Evolutionary conservation across 2,797 vertebrate genomes (phyloP), one percentile per base, ranked within the genome.

Genomic region (Salmo trutta): DNA sequence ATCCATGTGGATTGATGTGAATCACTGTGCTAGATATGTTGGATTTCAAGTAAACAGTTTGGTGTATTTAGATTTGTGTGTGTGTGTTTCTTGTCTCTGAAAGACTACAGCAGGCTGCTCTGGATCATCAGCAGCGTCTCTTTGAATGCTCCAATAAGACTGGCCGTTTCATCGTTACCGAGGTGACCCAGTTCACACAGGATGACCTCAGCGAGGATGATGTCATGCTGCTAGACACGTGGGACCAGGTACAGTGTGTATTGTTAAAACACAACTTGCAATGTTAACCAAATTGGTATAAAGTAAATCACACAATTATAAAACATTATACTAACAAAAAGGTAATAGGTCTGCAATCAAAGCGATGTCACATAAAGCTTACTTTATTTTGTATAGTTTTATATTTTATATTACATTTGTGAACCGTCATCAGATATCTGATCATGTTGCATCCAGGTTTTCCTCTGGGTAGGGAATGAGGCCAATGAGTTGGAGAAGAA

Each of bases 71-170:
- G 6, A 17, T 6, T 19, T 5, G 7, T 27, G 52, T 27, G 51
- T 75, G 8, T 41, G 41, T 47, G 10, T 27, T 8, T 73, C 5
- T 70, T 52, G 77, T 51, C 6, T 73, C 21, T 51, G 29, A 3
- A 80, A 97, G 96, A 76, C 88, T 97, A 27, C 96, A 97, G 87
- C 93, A 96, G 84, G 82, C 71, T 2, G 79, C 89, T 64, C 73
- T 74, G 16, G 96, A 96, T 75, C 89, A 95, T 19, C 90, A 93
- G 75, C 88, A 91, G 19, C 95, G 96, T 16, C 93, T 98, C 73
- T 98, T 97, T 62, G 96, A 98, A 82, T 98, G 96, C 87, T 96
- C 96, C 83, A 97, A 96, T 83, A 96, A 97, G 89, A 96, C 94
- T 0, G 97, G 97, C 0, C 90, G 90, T 8, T 97, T 97, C 86